These are phyloP conservation scores for Tragelaphus eurycerus DNA, from an alignment of 2,797 vertebrate species.

Conservation along the genomic window DNA sequence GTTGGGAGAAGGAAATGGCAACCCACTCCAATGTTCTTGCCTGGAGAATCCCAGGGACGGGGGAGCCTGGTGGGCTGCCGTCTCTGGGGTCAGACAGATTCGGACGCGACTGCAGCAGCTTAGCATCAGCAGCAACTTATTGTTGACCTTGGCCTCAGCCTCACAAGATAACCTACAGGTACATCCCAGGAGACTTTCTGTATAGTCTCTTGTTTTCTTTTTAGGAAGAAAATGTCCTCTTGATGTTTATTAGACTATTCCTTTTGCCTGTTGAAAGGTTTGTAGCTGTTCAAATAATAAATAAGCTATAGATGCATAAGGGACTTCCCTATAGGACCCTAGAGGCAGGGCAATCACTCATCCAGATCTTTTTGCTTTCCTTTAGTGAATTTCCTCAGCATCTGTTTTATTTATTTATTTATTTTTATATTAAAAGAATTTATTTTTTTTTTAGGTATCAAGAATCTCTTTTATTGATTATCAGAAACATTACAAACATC, in stretches of 20 bases:
- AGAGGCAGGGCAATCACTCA: conserved; percentile 25
- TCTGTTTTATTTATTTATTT: conserved; percentile 9
- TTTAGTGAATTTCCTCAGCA: not conserved
- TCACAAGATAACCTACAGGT: not conserved
- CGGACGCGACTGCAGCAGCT: too few species aligned
- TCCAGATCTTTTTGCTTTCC: not conserved
- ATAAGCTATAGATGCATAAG: not conserved
- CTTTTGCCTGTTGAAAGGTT: conserved; percentile 25
- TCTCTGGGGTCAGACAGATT: too few species aligned
- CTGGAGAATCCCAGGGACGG: too few species aligned
- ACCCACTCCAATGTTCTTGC: too few species aligned
- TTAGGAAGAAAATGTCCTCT: conserved; percentile 16
- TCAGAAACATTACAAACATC: too few species aligned
- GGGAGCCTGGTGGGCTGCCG: too few species aligned
- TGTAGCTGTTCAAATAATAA: conserved; percentile 41
- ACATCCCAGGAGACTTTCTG: not conserved
- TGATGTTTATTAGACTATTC: conserved; percentile 1
- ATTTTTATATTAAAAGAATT: too few species aligned
- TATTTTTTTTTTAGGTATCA: too few species aligned
- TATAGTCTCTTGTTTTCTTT: not conserved
- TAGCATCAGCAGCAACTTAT: not conserved
- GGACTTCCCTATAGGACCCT: not conserved
- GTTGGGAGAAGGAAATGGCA: not conserved
- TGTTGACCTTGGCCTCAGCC: not conserved
- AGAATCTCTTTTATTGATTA: too few species aligned